Percentiles rank a stretch among this genome's conserved stretches.
Evolutionary conservation across 2,113 vertebrate species (phyloP).

Genomic region (Falco punctatus): DNA sequence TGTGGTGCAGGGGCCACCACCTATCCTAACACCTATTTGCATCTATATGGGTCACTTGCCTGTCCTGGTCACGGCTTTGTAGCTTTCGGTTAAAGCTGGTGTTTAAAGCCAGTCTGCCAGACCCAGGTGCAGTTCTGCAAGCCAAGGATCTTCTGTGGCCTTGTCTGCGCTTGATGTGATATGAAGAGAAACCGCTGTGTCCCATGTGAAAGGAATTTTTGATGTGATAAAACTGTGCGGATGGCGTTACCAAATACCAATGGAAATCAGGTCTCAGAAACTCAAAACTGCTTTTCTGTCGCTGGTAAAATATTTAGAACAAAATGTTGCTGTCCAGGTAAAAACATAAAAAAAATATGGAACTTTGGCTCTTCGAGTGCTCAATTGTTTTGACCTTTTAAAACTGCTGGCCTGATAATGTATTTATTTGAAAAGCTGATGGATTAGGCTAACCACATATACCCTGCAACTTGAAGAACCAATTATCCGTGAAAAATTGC

Average conservation of each 20-base stretch:
- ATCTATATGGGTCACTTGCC: neutral
- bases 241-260: neutral
- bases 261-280: neutral
- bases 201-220: neutral
- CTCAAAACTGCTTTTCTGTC: rapidly evolving
- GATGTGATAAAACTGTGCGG: neutral
- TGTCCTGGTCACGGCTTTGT: neutral
- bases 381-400: neutral
- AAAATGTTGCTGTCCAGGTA: neutral
- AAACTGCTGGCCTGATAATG: constrained; percentile 1
- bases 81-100: too few species aligned
- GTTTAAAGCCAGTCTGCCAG: neutral
- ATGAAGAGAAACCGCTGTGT: rapidly evolving
- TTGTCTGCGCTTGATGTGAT: neutral
- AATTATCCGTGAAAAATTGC: constrained; percentile 32
- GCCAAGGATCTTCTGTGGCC: neutral
- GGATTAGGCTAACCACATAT: neutral
- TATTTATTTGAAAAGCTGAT: constrained; percentile 39
- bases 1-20: rapidly evolving
- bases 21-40: neutral
- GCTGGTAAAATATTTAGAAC: neutral
- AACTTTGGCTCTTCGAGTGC: rapidly evolving
- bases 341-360: neutral
- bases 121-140: neutral
- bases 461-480: neutral